Percentiles rank a stretch among this genome's conserved stretches.
Conservation (phyloP, 2,113 vertebrate species). For the Halcyon malimbica region DNA sequence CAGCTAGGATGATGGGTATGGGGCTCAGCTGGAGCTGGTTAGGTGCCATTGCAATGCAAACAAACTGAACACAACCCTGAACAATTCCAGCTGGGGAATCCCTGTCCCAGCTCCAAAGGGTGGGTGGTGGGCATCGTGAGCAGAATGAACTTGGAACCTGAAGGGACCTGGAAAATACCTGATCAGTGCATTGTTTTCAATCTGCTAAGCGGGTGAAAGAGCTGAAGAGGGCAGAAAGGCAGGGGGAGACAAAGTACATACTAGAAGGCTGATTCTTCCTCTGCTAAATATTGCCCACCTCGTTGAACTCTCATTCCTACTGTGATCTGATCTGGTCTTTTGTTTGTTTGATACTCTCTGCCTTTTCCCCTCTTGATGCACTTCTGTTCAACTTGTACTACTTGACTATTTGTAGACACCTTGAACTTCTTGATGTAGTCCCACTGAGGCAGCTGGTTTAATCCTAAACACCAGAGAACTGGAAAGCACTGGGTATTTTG, state of each 20-base stretch:
- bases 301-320: neutral
- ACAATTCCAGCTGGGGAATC: neutral
- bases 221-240: neutral
- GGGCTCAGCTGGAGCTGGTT: neutral
- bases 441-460: neutral
- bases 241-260: conserved; percentile 49
- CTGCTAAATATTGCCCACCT: neutral
- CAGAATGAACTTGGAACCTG: neutral
- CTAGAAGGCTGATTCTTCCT: neutral
- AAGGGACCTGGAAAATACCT: neutral
- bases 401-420: neutral
- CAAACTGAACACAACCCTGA: neutral
- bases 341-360: neutral
- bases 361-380: neutral
- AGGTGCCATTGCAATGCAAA: neutral
- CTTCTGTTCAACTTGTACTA: neutral
- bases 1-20: neutral
- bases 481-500: neutral
- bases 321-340: neutral
- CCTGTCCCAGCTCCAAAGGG: neutral
- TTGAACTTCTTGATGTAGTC: neutral
- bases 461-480: neutral
- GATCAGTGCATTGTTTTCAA: neutral
- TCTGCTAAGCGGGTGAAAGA: neutral
- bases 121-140: neutral